Percentiles rank a stretch among this genome's conserved stretches.
Evolutionary conservation across 2,797 vertebrate genomes (phyloP).

Genomic region (Linurgus olivaceus): DNA sequence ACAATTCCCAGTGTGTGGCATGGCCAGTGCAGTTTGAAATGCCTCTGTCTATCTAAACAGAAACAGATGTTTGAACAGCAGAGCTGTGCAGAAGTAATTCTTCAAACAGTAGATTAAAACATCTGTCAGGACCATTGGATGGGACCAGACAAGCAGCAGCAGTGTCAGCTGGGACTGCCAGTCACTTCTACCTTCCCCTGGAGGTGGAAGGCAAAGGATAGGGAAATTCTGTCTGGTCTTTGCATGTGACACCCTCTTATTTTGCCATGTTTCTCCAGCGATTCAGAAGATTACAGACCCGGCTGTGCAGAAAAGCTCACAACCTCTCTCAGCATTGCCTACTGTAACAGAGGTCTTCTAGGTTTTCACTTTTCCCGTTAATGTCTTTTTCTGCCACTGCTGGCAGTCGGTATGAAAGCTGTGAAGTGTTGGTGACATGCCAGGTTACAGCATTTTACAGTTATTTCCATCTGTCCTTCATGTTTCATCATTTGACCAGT

Average conservation of each 20-base stretch:
- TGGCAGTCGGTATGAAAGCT: background rate
- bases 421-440: background rate
- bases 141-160: conserved; percentile 40
- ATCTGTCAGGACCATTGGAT: conserved; percentile 72
- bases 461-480: conserved; percentile 8
- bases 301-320: background rate
- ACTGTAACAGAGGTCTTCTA: background rate
- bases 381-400: background rate
- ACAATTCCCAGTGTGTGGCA: conserved; percentile 75
- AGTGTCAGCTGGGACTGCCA: conserved; percentile 72
- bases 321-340: background rate
- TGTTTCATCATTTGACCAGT: background rate
- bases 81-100: conserved; percentile 67
- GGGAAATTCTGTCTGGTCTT: background rate
- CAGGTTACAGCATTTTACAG: conserved; percentile 24
- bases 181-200: conserved; percentile 26
- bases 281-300: background rate
- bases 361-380: background rate
- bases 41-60: conserved; percentile 76
- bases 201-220: background rate
- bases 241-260: background rate
- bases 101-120: conserved; percentile 79
- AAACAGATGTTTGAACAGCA: conserved; percentile 77
- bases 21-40: conserved; percentile 65
- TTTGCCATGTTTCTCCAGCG: background rate